A percentile compares a stretch with the other conserved stretches of the same genome.
These are phyloP conservation scores for Megaceryle alcyon DNA, from an alignment of 2,797 vertebrate species.

Conservation along the genomic window DNA sequence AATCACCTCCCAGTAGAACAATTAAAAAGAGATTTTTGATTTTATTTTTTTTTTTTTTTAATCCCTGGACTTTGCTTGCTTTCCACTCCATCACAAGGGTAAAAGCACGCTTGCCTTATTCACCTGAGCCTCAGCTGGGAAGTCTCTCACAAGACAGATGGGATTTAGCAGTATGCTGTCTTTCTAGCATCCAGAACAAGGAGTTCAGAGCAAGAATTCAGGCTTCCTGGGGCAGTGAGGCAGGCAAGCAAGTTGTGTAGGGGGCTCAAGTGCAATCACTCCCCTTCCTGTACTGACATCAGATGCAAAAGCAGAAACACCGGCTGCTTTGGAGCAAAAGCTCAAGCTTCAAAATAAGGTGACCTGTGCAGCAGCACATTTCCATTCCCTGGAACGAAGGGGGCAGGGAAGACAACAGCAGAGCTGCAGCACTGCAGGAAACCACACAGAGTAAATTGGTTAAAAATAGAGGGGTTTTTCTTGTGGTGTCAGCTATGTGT, in stretches of 20 bases:
- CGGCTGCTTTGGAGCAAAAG: not conserved
- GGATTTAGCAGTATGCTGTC: not conserved
- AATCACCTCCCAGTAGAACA: constrained; percentile 78
- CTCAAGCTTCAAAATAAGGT: not conserved
- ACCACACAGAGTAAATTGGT: not conserved
- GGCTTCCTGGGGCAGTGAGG: not conserved
- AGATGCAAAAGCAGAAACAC: not conserved
- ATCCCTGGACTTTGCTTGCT: constrained; percentile 19
- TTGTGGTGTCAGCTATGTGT: not conserved
- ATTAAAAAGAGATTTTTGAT: constrained; percentile 61
- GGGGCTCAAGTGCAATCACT: not conserved
- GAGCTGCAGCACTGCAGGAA: not conserved
- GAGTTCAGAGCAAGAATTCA: not conserved
- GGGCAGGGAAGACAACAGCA: not conserved
- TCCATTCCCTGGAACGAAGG: not conserved
- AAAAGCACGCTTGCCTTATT: constrained; percentile 7
- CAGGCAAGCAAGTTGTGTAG: not conserved
- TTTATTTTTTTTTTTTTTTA: not conserved
- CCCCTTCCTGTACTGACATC: not conserved
- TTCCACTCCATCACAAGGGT: constrained; percentile 11
- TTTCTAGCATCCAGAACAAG: constrained; percentile 36
- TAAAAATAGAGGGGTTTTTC: not conserved
- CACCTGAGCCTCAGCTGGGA: constrained; percentile 1
- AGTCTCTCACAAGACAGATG: not conserved
- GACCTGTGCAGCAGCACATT: not conserved